Base-by-base conservation (phyloP, 2,113 vertebrate genomes). In the Xiphophorus couchianus region DNA sequence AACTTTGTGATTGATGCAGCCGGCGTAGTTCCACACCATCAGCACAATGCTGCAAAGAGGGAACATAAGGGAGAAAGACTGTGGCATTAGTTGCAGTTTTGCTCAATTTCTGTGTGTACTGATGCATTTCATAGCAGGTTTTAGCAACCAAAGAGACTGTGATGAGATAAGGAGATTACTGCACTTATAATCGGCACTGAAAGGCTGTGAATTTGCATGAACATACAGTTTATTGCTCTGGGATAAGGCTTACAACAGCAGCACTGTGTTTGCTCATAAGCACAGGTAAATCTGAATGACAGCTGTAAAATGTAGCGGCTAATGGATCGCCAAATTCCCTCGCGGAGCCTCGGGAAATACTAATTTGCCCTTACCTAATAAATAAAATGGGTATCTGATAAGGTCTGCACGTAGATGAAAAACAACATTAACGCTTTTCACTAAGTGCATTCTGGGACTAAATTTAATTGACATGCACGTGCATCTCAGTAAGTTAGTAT, bases 81-180 rank as follows among this genome's bases (percentile, higher is more conserved):
- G 81, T 77, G 84, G 85, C 81, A 87, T 90, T 89, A 82, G 90
- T 85, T 92, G 87, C 91, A 83, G 89, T 90, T 92, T 92, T 90
- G 88, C 88, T 92, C 89, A 89, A 88, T 93, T 92, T 92, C 80
- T 84, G 77, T 85, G 86, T 89, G 78, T 92, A 90, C 86, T 90
- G 91, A 91, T 94, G 89, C 92, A 92, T 94, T 93, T 94, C 91
- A 93, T 88, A 88, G 89, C 91, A 93, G 86, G 85, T 94, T 93
- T 93, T 84, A 90, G 92, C 87, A 92, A 93, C 89, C 87, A 89
- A 92, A 91, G 90, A 89, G 86, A 93, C 87, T 78, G 83, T 89
- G 93, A 94, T 89, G 92, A 94, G 92, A 94, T 94, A 86, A 91
- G 89, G 86, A 92, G 93, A 95, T 95, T 93, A 95, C 77, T 76